Base-by-base conservation (phyloP, 2,888 invertebrate genomes). In the Diarsia dahlii region DNA sequence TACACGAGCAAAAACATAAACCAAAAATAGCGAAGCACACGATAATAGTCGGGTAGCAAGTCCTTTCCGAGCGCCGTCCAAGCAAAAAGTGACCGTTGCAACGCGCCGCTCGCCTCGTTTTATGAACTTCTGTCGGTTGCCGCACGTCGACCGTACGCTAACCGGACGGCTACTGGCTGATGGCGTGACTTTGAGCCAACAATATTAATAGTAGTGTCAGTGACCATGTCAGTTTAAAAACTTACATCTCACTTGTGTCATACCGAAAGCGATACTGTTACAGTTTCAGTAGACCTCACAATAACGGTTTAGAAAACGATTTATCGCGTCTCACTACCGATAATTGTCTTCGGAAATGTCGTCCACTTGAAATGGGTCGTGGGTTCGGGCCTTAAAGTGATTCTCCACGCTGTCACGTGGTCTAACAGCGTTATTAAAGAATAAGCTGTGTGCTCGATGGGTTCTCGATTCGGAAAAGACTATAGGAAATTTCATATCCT, bases 261-360 rank as follows among this genome's bases (percentile, higher is more conserved):
- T 34, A 73, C 67, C 64, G 78, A 78, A 75, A 75, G 39, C 78
- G 67, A 82, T 65, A 65, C 64, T 76, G 69, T 74, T 74, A 74
- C 63, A 76, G 66, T 52, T 68, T 46, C 56, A 52, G 50, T 74
- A 64, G 1, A 76, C 74, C 84, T 86, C 82, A 76, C 76, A 87
- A 79, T 88, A 87, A 84, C 81, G 79, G 87, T 82, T 87, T 84
- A 80, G 84, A 86, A 62, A 88, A 87, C 89, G 91, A 94, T 94
- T 94, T 95, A 95, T 95, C 91, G 92, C 89, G 74, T 78, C 84
- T 66, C 78, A 80, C 84, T 71, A 87, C 81, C 85, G 90, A 93
- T 94, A 94, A 94, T 94, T 94, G 93, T 93, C 93, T 91, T 90
- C 60, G 87, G 88, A 87, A 90, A 92, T 93, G 91, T 90, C 89